Percentiles rank a stretch among this genome's conserved stretches.
These are phyloP conservation scores for Aleiodes alternator DNA, from an alignment of 2,888 invertebrate species.

Conservation along the genomic window DNA sequence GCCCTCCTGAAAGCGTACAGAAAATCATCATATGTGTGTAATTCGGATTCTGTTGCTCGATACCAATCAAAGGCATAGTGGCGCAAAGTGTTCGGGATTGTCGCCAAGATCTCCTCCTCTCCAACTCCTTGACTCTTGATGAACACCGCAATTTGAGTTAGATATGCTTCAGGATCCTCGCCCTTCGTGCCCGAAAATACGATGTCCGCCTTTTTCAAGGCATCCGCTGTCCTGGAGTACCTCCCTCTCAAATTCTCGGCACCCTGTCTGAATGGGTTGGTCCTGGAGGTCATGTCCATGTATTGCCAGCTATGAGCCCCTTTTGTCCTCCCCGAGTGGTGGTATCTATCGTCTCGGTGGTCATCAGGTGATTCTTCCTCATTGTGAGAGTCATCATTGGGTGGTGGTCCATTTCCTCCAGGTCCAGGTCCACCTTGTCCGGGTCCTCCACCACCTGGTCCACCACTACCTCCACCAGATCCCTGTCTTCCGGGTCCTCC, in stretches of 20 bases:
- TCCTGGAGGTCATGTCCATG: too few relatives aligned
- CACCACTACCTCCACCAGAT: too few relatives aligned
- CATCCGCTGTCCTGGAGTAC: neutral
- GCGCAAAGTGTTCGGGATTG: neutral
- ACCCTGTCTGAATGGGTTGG: neutral
- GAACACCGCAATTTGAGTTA: neutral
- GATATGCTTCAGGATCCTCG: neutral
- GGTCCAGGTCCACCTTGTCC: too few relatives aligned
- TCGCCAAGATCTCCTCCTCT: constrained; percentile 2
- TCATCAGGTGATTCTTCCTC: too few relatives aligned
- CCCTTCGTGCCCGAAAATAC: neutral
- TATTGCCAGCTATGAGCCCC: too few relatives aligned
- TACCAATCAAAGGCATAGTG: neutral
- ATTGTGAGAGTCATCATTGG: too few relatives aligned
- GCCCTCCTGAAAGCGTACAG: neutral
- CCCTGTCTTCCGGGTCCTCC: too few relatives aligned
- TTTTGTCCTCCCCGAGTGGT: too few relatives aligned
- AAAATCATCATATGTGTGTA: neutral
- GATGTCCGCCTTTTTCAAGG: neutral
- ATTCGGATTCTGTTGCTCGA: too few relatives aligned
- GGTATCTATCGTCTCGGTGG: too few relatives aligned
- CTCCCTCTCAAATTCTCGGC: neutral
- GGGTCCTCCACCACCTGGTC: too few relatives aligned
- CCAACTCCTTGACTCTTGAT: neutral
- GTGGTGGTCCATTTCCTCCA: too few relatives aligned